Base-by-base conservation (phyloP, 2,888 invertebrate genomes). In the Thelaira solivaga region DNA sequence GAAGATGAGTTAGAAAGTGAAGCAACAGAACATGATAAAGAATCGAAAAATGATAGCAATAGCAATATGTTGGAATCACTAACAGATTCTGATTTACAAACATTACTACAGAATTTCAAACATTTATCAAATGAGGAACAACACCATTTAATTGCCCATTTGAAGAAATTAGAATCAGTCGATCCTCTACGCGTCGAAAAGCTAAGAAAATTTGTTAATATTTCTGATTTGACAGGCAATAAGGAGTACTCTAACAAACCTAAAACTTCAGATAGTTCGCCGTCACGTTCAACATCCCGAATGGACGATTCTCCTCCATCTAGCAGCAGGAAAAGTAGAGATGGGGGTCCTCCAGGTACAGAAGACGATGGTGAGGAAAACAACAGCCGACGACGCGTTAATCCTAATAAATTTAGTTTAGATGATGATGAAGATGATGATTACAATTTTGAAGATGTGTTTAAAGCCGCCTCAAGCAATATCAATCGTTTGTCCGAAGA, bases 401-500 rank as follows among this genome's bases (percentile, higher is more conserved):
- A 82, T 41, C 87, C 89, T 0, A 84, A 85, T 16, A 88, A 87
- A 51, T 89, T 90, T 61, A 80, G 83, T 59, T 86, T 92, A 24
- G 91, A 92, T 73, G 91, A 92, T n/a, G 92, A 92, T 81, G 94
- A 94, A 71, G 93, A 93, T 73, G 95, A 95, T 82, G 95, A 95
- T 84, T 96, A 96, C 82, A 92, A 93, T n/a, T 94, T 94, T 80
- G 95, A 95, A 82, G 96, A 96, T 86, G 94, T 95, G 45, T 94
- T 94, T 82, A 92, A 94, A 86, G 94, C 94, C 0, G 95, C 93
- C 0, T 93, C 93, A 0, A 92, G 93, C 83, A 95, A 94, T 84
- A 92, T 95, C 0, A 92, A 93, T 75, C 91, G 92, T 87, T 91
- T 91, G 4, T 68, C 91, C 0, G 82, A 81, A 84, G 79, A 80